Percentiles rank a stretch among this genome's conserved stretches.
Conservation (phyloP, 2,888 invertebrate genomes). For the Athripsodes cinereus region DNA sequence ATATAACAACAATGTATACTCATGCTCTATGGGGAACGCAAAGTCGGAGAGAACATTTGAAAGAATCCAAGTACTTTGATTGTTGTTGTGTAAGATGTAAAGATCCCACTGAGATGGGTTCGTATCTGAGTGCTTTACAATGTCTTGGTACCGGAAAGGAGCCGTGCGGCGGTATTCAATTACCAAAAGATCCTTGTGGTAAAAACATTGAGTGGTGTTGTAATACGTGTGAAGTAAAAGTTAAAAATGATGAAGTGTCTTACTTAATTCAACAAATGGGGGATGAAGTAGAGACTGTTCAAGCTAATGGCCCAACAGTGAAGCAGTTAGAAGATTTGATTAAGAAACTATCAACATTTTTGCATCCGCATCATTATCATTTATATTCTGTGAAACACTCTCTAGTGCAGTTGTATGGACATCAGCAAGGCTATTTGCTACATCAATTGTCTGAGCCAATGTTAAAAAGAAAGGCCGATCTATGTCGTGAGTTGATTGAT, state of each 20-base stretch:
- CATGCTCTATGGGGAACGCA: conserved; percentile 85
- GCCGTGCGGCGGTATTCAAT: conserved; percentile 61
- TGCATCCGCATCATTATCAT: conserved; percentile 82
- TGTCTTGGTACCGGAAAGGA: conserved; percentile 55
- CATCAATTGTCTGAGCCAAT: conserved; percentile 52
- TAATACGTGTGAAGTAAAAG: conserved; percentile 58
- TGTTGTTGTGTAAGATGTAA: conserved; percentile 68
- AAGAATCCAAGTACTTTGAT: conserved; percentile 71
- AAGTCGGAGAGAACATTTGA: conserved; percentile 69
- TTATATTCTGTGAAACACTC: conserved; percentile 77
- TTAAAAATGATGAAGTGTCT: conserved; percentile 59
- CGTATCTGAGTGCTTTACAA: conserved; percentile 64
- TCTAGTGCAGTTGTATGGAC: conserved; percentile 71
- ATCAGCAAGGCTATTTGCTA: conserved; percentile 55
- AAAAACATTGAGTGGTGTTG: conserved; percentile 73
- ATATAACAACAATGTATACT: conserved; percentile 79
- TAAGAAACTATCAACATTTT: conserved; percentile 62
- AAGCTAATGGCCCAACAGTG: conserved; percentile 55
- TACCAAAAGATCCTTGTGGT: conserved; percentile 65
- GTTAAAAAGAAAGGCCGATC: conserved; percentile 57
- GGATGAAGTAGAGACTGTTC: conserved; percentile 65
- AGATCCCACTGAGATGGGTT: conserved; percentile 76
- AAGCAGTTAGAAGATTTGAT: conserved; percentile 58
- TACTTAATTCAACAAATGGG: conserved; percentile 66
- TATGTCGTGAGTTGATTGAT: conserved; percentile 59